Conservation (phyloP, 2,797 vertebrate genomes). For the Aselliscus stoliczkanus region DNA sequence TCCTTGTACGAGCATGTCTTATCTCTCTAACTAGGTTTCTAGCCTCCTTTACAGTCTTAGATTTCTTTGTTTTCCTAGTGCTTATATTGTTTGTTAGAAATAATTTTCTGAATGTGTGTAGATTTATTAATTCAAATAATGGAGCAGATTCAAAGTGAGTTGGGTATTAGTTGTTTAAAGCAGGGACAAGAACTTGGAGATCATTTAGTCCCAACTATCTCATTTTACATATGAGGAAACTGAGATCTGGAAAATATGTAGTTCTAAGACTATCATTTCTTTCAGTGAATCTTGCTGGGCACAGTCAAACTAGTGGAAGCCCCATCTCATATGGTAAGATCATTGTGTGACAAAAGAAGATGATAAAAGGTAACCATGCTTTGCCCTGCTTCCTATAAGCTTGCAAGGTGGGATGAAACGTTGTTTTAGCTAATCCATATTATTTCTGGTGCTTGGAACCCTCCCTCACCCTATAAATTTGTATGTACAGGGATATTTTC, state of each 20-base stretch:
- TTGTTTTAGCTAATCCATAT: background rate
- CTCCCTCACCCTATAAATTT: background rate
- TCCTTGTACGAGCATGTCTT: background rate
- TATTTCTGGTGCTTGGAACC: background rate
- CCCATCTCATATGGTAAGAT: background rate
- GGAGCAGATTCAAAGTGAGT: background rate
- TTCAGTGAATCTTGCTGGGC: background rate
- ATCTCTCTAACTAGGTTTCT: background rate
- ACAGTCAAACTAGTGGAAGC: background rate
- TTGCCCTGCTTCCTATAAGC: background rate
- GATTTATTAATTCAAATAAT: constrained; percentile 33
- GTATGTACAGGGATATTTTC: background rate
- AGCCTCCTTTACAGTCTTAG: background rate
- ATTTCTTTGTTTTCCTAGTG: background rate
- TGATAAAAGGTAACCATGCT: background rate
- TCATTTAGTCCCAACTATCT: background rate
- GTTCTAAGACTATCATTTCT: background rate
- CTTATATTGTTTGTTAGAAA: constrained; percentile 11
- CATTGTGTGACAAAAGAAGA: background rate
- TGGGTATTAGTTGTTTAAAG: background rate
- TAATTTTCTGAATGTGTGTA: constrained; percentile 21
- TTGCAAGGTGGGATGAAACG: background rate
- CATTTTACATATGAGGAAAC: background rate
- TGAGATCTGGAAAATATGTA: background rate
- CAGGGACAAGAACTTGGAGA: background rate